Evolutionary conservation across 2,113 vertebrate species (phyloP), one percentile per base, ranked within the genome.

Genomic region (Oxygymnocypris stewartii): DNA sequence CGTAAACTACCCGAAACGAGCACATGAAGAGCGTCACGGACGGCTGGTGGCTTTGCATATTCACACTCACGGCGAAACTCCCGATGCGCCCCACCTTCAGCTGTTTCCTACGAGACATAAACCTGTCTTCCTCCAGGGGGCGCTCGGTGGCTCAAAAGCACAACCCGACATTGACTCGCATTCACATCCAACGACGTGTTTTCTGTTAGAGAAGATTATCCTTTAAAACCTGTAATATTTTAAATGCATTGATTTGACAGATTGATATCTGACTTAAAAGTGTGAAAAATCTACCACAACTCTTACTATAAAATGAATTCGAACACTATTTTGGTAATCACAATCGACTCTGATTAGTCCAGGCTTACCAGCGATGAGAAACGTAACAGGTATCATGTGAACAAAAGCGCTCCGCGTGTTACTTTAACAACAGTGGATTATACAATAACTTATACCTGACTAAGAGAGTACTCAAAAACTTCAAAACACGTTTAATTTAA

Each of bases 41-140:
- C 69, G 75, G 47, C 87, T 81, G 63, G 74, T 51, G 51, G 75
- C 87, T 88, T 88, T 87, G 85, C 87, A 84, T 90, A 87, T 84
- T 84, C 83, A 84, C 65, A 42, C 28, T 31, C 28, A 31, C 28
- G 28, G n/a, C 71, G 84, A 87, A 73, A 84, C 85, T 35, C 83
- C 42, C 85, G 28, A 63, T 61, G 85, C 28, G 82, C 87, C 86
- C 84, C 87, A 87, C 89, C 89, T 85, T 88, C 87, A 25, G 35
- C 31, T 11, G 82, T 35, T 54, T 54, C 23, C 1, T 12, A 35
- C 0, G 9, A 42, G 37, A 85, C 37, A 23, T 54, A n/a, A 6
- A 16, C 12, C 31, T 4, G 0, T 4, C 1, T 35, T 40, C 44
- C 47, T 20, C 44, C 11, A 73, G 82, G 35, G 47, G 82, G 67